Evolutionary conservation across 2,888 invertebrate genomes (phyloP).

Genomic region (Raillietiella orientalis): DNA sequence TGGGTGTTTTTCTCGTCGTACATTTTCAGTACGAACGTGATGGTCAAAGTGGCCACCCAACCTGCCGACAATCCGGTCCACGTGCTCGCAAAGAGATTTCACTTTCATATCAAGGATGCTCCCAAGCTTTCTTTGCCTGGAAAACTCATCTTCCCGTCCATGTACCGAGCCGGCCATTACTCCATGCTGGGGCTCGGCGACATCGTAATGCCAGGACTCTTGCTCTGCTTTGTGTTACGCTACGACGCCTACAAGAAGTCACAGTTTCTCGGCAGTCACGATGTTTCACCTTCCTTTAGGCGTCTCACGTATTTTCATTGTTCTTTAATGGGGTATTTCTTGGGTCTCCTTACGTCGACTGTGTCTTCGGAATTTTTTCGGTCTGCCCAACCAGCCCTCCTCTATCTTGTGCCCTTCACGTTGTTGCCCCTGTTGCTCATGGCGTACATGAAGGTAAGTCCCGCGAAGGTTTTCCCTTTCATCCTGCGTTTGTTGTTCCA

Average conservation of each 20-base stretch:
- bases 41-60: slow-evolving; percentile 54
- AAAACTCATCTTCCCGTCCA: slow-evolving; percentile 83
- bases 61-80: slow-evolving; percentile 18
- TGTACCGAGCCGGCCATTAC: slow-evolving; percentile 84
- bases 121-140: slow-evolving; percentile 86
- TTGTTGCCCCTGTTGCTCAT: slow-evolving; percentile 78
- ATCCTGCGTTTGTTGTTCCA: slow-evolving; percentile 14
- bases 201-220: slow-evolving; percentile 53
- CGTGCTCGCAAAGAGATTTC: slow-evolving; percentile 4
- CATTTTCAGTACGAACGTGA: slow-evolving; percentile 91
- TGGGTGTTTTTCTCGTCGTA: slow-evolving; percentile 98
- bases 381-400: slow-evolving; percentile 84
- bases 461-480: neutral
- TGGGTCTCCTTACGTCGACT: slow-evolving; percentile 81
- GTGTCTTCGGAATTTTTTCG: slow-evolving; percentile 90
- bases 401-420: slow-evolving; percentile 91
- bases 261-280: slow-evolving; percentile 21
- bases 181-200: slow-evolving; percentile 56
- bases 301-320: slow-evolving; percentile 71
- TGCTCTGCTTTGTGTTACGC: slow-evolving; percentile 79
- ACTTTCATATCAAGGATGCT: slow-evolving; percentile 31
- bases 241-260: slow-evolving; percentile 92
- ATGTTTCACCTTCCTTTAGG: too few relatives aligned
- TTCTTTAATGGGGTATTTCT: slow-evolving; percentile 84
- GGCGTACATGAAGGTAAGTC: slow-evolving; percentile 73